Conservation (phyloP, 2,797 vertebrate species). For the Cryptoprocta ferox region DNA sequence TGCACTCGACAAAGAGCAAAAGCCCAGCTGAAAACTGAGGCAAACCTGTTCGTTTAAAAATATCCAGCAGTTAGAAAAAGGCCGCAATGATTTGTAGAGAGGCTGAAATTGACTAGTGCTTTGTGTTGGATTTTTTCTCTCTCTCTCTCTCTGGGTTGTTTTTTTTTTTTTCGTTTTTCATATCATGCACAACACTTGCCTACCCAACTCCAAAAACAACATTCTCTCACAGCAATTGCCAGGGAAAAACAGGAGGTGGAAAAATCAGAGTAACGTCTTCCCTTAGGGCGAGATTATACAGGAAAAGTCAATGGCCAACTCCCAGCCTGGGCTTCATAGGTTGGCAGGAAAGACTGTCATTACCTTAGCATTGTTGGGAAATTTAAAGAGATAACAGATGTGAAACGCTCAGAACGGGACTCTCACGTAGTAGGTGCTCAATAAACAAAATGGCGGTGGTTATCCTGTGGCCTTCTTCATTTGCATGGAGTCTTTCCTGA, state of each 20-base stretch:
- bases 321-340: conserved; percentile 35
- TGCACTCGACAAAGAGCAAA: background rate
- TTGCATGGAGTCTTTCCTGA: background rate
- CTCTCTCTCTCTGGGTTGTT: background rate
- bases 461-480: background rate
- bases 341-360: conserved; percentile 52
- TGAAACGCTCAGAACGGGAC: background rate
- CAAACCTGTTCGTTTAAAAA: background rate
- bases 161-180: background rate
- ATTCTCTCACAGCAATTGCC: conserved; percentile 53
- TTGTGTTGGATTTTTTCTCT: background rate
- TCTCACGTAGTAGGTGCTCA: background rate
- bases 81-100: background rate
- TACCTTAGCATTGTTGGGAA: background rate
- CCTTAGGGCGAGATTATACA: conserved; percentile 61
- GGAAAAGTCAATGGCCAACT: conserved; percentile 61
- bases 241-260: conserved; percentile 65
- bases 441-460: background rate
- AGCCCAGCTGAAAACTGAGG: background rate
- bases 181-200: conserved; percentile 53
- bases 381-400: background rate
- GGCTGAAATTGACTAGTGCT: conserved; percentile 27
- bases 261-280: conserved; percentile 76
- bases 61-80: background rate
- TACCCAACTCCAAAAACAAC: conserved; percentile 65